Evolutionary conservation across 2,113 vertebrate genomes (phyloP).

Genomic region (Sakesphorus luctuosus): DNA sequence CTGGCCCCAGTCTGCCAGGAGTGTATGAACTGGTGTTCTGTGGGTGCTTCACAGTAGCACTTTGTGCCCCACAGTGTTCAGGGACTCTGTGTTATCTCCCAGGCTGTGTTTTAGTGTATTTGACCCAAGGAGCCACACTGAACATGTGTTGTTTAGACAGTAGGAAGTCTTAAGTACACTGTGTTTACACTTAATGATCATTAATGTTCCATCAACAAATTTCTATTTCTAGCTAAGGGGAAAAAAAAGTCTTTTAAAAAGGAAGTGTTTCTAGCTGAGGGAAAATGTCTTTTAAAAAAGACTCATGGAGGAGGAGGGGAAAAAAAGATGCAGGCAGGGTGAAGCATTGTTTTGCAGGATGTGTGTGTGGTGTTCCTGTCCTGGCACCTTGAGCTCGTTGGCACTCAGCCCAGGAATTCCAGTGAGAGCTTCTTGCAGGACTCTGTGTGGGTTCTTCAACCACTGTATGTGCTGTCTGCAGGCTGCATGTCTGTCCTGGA

Average conservation of each 20-base stretch:
- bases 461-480: background rate
- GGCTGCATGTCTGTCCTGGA: background rate
- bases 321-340: background rate
- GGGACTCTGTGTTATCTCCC: background rate
- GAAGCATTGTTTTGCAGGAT: background rate
- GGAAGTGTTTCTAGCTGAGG: background rate
- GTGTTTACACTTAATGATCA: background rate
- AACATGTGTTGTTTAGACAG: background rate
- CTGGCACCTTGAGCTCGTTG: background rate
- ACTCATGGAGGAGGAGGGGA: fast-evolving
- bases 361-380: background rate
- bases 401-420: background rate
- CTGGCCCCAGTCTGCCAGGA: background rate
- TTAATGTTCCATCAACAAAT: background rate
- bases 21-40: background rate
- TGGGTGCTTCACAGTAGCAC: background rate
- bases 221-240: background rate
- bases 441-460: background rate
- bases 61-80: background rate
- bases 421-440: background rate
- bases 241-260: background rate
- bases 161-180: background rate
- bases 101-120: background rate
- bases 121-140: background rate
- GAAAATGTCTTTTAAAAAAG: background rate